These are phyloP conservation scores for Leucophora obtusa DNA, from an alignment of 2,888 invertebrate genomes.

Conservation along the genomic window DNA sequence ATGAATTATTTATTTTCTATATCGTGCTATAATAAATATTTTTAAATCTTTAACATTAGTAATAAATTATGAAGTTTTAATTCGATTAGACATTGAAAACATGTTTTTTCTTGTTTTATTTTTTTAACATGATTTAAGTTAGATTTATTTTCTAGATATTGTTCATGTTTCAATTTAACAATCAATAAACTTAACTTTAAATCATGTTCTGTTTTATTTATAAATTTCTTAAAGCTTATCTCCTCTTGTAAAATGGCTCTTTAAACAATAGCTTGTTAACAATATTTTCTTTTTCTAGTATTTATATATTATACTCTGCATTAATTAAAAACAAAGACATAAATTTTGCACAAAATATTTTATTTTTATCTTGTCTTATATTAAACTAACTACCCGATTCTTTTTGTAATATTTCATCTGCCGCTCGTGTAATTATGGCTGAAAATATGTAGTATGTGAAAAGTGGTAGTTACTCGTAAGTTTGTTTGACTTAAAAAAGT, in stretches of 20 bases:
- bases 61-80: conserved; percentile 28
- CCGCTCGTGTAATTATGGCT: conserved; percentile 54
- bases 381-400: neutral
- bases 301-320: neutral
- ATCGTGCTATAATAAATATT: conserved; percentile 28
- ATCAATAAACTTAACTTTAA: conserved; percentile 14
- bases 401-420: conserved; percentile 49
- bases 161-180: conserved; percentile 26
- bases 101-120: conserved; percentile 38
- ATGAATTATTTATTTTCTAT: conserved; percentile 49
- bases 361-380: conserved; percentile 2
- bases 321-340: conserved; percentile 40
- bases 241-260: neutral
- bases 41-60: conserved; percentile 21
- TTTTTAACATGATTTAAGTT: conserved; percentile 31
- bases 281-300: conserved; percentile 15
- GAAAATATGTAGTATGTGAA: conserved; percentile 25
- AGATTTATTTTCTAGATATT: conserved; percentile 15
- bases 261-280: conserved; percentile 28
- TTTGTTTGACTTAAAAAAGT: conserved; percentile 18
- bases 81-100: conserved; percentile 31
- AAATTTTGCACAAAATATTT: conserved; percentile 6
- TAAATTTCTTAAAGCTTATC: neutral
- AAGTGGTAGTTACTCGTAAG: conserved; percentile 7
- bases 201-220: neutral